Evolutionary conservation across 1,140 invertebrate species (phyloP), one percentile per base, ranked within the genome.

Genomic region (Himalopsyche phryganea): DNA sequence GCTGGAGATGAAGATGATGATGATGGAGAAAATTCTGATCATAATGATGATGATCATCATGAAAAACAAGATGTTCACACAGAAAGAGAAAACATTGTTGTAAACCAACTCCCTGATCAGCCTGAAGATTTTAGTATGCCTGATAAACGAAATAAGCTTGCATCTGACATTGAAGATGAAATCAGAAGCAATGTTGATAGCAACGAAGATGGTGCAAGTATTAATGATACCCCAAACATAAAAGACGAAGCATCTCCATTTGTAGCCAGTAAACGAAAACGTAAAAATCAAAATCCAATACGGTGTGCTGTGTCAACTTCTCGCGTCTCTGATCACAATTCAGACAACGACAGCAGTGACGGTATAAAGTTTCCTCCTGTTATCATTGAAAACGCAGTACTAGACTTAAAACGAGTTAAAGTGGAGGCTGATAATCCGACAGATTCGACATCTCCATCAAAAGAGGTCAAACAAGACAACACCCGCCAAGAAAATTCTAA

Each of bases 271-370:
- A 86, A 86, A 50, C 76, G 93, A 44, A 94, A 96, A 75, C 78
- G 94, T 45, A 98, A 97, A 75, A 94, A 88, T 66, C 87, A 92
- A 66, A 94, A 96, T 71, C 94, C 94, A 0, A 94, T 90, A 0
- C 81, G 92, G 53, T 91, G 88, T 69, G 81, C 89, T 0, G 71
- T 84, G 3, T 78, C 81, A 13, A 70, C 51, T n/a, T 42, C 56
- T 10, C 55, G 58, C 11, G 15, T 33, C 6, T 36, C 35, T n/a
- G 36, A 55, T 51, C 36, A 50, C 5, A 49, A 28, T 7, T 59
- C 61, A 13, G 61, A 63, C 47, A 63, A 59, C 33, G 61, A 63
- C 38, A 59, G 56, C 20, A 35, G 35, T 36, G 61, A 63, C 14
- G 61, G 40, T 33, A 40, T 47, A n/a, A 58, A 63, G 51, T 49